phyloP scores from a whole-genome alignment of 2,888 invertebrate species.

The Drosophila phalerata region DNA sequence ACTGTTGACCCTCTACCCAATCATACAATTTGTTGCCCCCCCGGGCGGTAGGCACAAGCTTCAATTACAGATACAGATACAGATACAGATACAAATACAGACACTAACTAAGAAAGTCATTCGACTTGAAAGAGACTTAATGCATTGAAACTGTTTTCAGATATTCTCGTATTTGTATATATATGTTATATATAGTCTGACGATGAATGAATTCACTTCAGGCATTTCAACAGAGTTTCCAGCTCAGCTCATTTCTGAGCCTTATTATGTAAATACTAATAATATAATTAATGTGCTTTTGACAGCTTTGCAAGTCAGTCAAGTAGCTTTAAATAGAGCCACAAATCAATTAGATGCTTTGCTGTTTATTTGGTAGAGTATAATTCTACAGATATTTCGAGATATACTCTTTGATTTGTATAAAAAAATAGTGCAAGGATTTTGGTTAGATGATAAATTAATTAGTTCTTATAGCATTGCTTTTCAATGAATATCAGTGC shows the following conservation, averaged over 20 bases:
- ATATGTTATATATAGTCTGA: neutral
- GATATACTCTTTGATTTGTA: neutral
- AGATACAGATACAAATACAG: constrained; percentile 26
- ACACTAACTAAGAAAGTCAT: constrained; percentile 7
- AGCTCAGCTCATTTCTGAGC: constrained; percentile 5
- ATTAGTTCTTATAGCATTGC: too few species aligned
- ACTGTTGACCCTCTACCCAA: constrained; percentile 19
- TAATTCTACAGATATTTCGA: neutral
- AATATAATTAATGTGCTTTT: constrained; percentile 13
- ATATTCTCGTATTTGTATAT: neutral
- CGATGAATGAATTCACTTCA: constrained; percentile 10
- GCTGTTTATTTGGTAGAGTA: neutral
- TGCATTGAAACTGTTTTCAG: neutral
- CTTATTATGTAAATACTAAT: constrained; percentile 3
- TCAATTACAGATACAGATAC: constrained; percentile 39
- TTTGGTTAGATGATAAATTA: too few species aligned
- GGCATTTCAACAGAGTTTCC: neutral
- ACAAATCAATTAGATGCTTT: neutral
- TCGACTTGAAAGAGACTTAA: constrained; percentile 16
- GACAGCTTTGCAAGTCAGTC: constrained; percentile 7
- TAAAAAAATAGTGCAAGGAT: too few species aligned
- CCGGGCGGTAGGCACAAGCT: constrained; percentile 10
- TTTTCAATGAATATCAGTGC: too few species aligned
- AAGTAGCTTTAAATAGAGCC: neutral
- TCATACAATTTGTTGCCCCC: neutral